phyloP scores from a whole-genome alignment of 2,888 invertebrate genomes.

The Troides aeacus region DNA sequence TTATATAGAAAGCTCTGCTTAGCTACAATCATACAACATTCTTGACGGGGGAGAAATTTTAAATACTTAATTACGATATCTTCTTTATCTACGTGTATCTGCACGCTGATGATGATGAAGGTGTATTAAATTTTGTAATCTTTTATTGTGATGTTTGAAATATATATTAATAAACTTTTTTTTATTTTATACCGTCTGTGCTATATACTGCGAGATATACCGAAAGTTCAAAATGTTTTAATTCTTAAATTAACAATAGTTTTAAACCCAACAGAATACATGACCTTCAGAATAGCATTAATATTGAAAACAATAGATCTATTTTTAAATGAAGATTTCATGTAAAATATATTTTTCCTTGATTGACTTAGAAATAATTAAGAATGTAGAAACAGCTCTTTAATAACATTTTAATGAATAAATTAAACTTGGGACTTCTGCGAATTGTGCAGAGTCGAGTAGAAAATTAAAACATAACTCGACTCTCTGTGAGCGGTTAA shows the following conservation, averaged over 20 bases:
- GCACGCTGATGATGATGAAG: too few relatives aligned
- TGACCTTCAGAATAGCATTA: too few relatives aligned
- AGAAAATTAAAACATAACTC: not conserved
- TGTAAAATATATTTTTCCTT: too few relatives aligned
- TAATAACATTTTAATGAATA: too few relatives aligned
- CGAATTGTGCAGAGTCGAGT: not conserved
- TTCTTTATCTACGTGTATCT: too few relatives aligned
- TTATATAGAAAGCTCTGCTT: constrained; percentile 36
- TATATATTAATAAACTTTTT: not conserved
- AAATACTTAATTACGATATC: not conserved
- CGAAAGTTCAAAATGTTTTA: not conserved
- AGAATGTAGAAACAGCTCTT: too few relatives aligned
- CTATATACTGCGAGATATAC: not conserved
- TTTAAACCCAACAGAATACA: too few relatives aligned
- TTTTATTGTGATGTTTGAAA: not conserved
- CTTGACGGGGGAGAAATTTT: constrained; percentile 13
- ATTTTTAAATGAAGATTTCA: too few relatives aligned
- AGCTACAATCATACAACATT: constrained; percentile 32
- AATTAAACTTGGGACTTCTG: too few relatives aligned
- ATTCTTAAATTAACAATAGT: too few relatives aligned
- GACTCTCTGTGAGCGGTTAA: not conserved
- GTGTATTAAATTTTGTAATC: not conserved
- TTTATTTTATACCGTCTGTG: not conserved
- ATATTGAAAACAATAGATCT: too few relatives aligned
- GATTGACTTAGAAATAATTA: too few relatives aligned